phyloP scores from a whole-genome alignment of 53 echinoderm and acorn worm species.

The Patiria pectinifera region DNA sequence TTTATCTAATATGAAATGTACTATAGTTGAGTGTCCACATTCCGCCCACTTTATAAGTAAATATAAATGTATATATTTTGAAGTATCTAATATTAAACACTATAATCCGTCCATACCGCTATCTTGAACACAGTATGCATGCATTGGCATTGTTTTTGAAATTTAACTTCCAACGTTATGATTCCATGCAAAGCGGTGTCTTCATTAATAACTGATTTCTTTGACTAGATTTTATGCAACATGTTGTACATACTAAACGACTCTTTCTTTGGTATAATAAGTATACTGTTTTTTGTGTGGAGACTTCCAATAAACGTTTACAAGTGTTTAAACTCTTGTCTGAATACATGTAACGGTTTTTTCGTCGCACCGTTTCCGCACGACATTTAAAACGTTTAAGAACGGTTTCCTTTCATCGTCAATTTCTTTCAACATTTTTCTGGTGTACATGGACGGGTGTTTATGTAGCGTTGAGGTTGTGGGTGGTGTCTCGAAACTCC shows the following conservation, averaged over 20 bases:
- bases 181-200: not conserved
- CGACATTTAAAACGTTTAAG: no score
- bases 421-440: no score
- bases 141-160: not conserved
- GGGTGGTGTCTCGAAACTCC: no score
- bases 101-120: not conserved
- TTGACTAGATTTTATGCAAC: not conserved
- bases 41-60: constrained; percentile 14
- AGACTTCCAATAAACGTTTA: not conserved
- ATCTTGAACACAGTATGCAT: not conserved
- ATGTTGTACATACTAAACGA: not conserved
- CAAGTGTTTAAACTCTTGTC: not conserved
- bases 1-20: constrained; percentile 24
- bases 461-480: no score
- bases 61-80: constrained; percentile 57
- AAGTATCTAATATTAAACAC: constrained; percentile 1
- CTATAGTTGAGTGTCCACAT: constrained; percentile 32
- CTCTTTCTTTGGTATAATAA: not conserved
- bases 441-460: no score
- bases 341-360: no score
- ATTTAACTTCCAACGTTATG: not conserved
- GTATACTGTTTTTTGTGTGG: not conserved
- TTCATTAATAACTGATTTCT: not conserved
- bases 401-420: no score
- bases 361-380: no score